Evolutionary conservation across 2,797 vertebrate genomes (phyloP), one percentile per base, ranked within the genome.

Genomic region (Sarcophilus harrisii): DNA sequence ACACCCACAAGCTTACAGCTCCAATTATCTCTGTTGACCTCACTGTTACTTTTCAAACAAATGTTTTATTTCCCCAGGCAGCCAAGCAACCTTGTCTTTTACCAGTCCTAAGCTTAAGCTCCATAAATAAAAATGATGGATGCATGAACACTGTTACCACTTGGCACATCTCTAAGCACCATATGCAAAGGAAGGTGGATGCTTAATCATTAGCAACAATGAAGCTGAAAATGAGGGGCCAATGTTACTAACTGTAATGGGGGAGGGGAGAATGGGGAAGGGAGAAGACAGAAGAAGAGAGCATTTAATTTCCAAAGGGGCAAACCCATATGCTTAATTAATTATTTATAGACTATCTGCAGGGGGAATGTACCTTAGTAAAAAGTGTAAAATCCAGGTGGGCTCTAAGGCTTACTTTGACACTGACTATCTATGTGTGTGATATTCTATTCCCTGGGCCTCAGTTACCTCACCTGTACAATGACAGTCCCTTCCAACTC

Each of bases 21-120:
- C 91, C 57, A 60, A 59, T 92, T 92, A 60, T 60, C 32, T 58
- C 52, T 90, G 89, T 16, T 94, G 57, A 58, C 87, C 90, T 57
- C n/a, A 90, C 59, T 38, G 38, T 94, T 62, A 49, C 91, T 90
- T 90, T 89, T 28, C 52, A 45, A 81, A 81, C 57, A 60, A 54
- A 58, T 38, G 81, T 90, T n/a, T 11, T 90, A 54, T 94, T 90
- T 87, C 93, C 45, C 59, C 38, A 55, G 59, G 52, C 89, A 90
- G 89, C 89, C 45, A 90, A 55, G 89, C 89, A 90, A 90, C 89
- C 45, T 55, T 90, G 45, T 90, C 54, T 90, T 55, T 90, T 55
- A 90, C 45, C 45, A 92, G 57, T 45, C 45, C 55, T 29, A 92
- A 92, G 57, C 57, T 92, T 16, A 60, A 45, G n/a, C 57, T 45